phyloP scores from a whole-genome alignment of 2,113 vertebrate species.

The Herpetotheres cachinnans region DNA sequence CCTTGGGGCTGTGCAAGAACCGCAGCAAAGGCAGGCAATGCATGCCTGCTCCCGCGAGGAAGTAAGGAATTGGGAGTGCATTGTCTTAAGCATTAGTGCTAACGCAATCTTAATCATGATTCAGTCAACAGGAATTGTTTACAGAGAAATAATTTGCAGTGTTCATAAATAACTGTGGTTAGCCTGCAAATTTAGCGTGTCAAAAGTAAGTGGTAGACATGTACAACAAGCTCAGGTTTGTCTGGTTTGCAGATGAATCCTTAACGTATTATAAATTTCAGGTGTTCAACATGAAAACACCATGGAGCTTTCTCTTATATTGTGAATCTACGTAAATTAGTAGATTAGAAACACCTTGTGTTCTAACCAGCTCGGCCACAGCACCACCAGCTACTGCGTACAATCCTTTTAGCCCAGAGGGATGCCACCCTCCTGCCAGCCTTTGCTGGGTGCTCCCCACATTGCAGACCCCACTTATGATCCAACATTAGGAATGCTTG shows the following conservation, averaged over 20 bases:
- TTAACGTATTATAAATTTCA: neutral
- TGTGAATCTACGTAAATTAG: neutral
- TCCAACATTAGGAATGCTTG: neutral
- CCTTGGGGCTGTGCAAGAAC: neutral
- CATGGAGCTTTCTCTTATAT: neutral
- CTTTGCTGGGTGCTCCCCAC: neutral
- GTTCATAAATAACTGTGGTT: neutral
- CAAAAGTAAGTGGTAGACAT: neutral
- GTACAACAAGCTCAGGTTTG: neutral
- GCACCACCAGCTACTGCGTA: rapidly evolving
- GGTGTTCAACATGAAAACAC: neutral
- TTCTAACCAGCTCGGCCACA: neutral
- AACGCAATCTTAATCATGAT: neutral
- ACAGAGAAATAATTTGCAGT: neutral
- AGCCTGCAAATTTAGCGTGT: neutral
- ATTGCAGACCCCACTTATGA: neutral
- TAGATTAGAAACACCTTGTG: rapidly evolving
- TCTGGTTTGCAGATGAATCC: neutral
- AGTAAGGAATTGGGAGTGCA: neutral
- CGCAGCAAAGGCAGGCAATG: neutral
- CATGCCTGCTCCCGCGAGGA: neutral
- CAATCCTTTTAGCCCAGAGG: rapidly evolving
- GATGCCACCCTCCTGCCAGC: neutral
- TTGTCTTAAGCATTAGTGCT: neutral
- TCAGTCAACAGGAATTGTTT: neutral